A percentile compares a stretch with the other conserved stretches of the same genome.
Conservation (phyloP, 2,797 vertebrate genomes). For the Neosalanx taihuensis region DNA sequence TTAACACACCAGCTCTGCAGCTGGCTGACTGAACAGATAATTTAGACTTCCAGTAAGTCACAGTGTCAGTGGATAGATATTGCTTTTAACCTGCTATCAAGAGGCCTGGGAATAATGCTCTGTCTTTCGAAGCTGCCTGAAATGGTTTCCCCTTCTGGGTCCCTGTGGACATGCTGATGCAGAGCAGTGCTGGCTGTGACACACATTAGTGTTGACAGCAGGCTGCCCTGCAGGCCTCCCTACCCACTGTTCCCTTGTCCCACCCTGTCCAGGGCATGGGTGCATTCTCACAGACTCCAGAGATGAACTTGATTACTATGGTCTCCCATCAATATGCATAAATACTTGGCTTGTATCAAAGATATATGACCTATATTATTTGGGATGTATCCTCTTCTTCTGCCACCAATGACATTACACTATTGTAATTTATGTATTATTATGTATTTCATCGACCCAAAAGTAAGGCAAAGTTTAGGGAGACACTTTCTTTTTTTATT, state of each 20-base stretch:
- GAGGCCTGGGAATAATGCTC: slow-evolving; percentile 20
- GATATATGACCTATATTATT: background rate
- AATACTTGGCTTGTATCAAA: background rate
- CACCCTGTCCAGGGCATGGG: slow-evolving; percentile 41
- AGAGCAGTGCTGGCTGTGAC: slow-evolving; percentile 47
- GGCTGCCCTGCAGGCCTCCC: slow-evolving; percentile 59
- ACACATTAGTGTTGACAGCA: slow-evolving; percentile 68
- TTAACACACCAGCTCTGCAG: background rate
- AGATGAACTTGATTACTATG: slow-evolving; percentile 52
- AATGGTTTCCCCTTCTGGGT: slow-evolving; percentile 39
- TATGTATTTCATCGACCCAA: background rate
- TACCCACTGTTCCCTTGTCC: slow-evolving; percentile 46
- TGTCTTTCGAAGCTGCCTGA: slow-evolving; percentile 24
- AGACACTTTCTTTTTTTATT: background rate
- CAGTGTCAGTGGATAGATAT: slow-evolving; percentile 17
- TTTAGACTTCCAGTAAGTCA: slow-evolving; percentile 1
- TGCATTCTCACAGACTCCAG: slow-evolving; percentile 57
- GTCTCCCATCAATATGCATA: slow-evolving; percentile 14
- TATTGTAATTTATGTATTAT: background rate
- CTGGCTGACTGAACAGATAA: slow-evolving; percentile 14
- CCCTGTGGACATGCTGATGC: slow-evolving; percentile 39
- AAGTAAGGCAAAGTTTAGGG: background rate
- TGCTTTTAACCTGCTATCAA: slow-evolving; percentile 36
- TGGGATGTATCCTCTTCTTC: background rate
- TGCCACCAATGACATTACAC: too few relatives aligned